Conservation (phyloP, 2,888 invertebrate genomes). For the Selenia dentaria region DNA sequence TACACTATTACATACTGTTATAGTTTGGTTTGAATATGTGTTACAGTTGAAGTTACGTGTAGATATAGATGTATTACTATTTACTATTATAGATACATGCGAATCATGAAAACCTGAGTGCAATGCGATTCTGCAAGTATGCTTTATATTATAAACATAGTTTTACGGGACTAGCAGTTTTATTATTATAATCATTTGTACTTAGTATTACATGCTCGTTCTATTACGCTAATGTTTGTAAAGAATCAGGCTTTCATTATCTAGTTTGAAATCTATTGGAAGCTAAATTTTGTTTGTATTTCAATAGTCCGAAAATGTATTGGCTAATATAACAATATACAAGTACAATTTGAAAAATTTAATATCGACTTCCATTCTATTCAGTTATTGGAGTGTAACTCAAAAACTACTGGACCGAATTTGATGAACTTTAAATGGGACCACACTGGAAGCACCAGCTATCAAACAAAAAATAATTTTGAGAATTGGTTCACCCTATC, state of each 20-base stretch:
- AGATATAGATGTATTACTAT: constrained; percentile 78
- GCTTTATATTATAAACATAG: constrained; percentile 58
- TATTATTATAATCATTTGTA: constrained; percentile 78
- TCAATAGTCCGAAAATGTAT: too few relatives aligned
- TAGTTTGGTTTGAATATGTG: constrained; percentile 84
- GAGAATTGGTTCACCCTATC: too few relatives aligned
- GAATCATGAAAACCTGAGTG: constrained; percentile 83
- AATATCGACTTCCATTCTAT: too few relatives aligned
- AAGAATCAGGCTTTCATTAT: constrained; percentile 69
- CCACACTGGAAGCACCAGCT: too few relatives aligned
- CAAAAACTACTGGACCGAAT: too few relatives aligned
- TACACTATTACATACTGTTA: constrained; percentile 82
- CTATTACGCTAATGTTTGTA: constrained; percentile 80
- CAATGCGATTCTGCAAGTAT: constrained; percentile 74
- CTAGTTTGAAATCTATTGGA: too few relatives aligned
- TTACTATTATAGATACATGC: constrained; percentile 76
- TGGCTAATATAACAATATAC: too few relatives aligned
- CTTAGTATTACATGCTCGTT: constrained; percentile 76
- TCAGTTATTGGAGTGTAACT: too few relatives aligned
- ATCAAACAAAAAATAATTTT: too few relatives aligned
- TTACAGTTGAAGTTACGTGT: constrained; percentile 82
- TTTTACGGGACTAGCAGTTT: constrained; percentile 79
- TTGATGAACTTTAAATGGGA: too few relatives aligned
- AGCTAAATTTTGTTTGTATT: too few relatives aligned
- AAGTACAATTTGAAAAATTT: too few relatives aligned